These are phyloP conservation scores for Zootermopsis nevadensis DNA, from an alignment of 2,888 invertebrate species.

Conservation along the genomic window DNA sequence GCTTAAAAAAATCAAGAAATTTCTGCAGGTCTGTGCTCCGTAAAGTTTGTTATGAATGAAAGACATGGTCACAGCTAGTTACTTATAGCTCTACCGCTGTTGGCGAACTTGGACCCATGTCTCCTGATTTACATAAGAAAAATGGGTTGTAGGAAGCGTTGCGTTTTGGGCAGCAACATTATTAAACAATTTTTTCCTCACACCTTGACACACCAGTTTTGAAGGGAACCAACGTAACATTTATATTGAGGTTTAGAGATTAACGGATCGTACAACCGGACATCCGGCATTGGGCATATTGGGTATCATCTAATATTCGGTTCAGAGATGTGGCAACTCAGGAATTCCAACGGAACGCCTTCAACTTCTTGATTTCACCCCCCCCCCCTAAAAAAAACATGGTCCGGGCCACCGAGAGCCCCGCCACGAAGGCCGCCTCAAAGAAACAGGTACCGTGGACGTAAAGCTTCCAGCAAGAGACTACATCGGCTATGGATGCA, in stretches of 20 bases:
- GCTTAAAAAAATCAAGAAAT: too few species aligned
- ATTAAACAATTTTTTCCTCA: background rate
- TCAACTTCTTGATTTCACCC: background rate
- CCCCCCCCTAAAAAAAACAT: background rate
- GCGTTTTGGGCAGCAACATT: background rate
- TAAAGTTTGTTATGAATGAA: too few species aligned
- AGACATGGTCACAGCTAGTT: too few species aligned
- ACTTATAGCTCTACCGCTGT: too few species aligned
- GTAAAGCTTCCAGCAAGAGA: background rate
- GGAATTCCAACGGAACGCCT: slow-evolving; percentile 32
- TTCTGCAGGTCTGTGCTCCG: too few species aligned
- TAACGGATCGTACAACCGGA: background rate
- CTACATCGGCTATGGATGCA: slow-evolving; percentile 3
- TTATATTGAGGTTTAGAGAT: background rate
- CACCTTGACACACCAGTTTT: background rate
- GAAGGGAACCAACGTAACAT: background rate
- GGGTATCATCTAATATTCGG: background rate
- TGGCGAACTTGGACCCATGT: too few species aligned
- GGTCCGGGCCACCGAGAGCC: slow-evolving; percentile 1
- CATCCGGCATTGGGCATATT: slow-evolving; percentile 13
- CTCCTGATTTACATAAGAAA: too few species aligned
- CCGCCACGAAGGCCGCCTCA: slow-evolving; percentile 20
- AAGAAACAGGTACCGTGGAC: slow-evolving; percentile 28
- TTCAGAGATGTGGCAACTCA: slow-evolving; percentile 34
- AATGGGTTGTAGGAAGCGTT: too few species aligned